Evolutionary conservation across 2,113 vertebrate species (phyloP), one percentile per base, ranked within the genome.

Genomic region (Oncorhynchus gorbuscha): DNA sequence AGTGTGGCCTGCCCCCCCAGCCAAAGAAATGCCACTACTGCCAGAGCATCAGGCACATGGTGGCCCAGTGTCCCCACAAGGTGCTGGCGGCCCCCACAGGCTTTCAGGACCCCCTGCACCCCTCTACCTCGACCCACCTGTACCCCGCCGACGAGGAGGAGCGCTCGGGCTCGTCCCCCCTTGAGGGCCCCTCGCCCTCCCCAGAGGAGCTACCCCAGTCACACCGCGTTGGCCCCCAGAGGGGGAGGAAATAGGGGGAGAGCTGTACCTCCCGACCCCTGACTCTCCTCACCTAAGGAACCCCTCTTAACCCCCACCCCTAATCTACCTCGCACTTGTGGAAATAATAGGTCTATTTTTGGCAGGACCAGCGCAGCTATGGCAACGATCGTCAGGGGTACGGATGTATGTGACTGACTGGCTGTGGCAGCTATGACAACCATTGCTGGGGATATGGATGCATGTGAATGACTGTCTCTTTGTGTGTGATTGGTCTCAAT

Each of bases 1-100:
- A 99, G 90, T 99, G 97, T 93, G 96, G 95, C 90, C 94, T 99
- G 77, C 97, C 97, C 0, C 98, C 98, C 4, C 98, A 99, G 94
- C 98, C 97, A 90, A 99, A 98, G 96, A 98, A 98, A 91, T 99
- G 96, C 92, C 97, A 97, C 93, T 98, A 95, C 93, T 99, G 97
- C 94, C 97, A 98, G 92, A 99, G 97, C 92, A 95, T 97, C 87
- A 95, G 89, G 88, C 97, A 99, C 91, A 98, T 97, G 97, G 95
- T 99, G 70, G 97, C 97, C 77, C 97, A 96, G 76, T 99, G 97
- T 88, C 97, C 97, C 4, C 90, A 91, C 76, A 97, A 96, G 93
- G 92, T 91, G 64, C 94, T 93, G 84, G 85, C 86, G 66, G 85
- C 89, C 1, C 88, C 94, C 91, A 65, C 89, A 78, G 94, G 94